These are phyloP conservation scores for Drosophila varians DNA, from an alignment of 1,140 invertebrate species.

Conservation along the genomic window DNA sequence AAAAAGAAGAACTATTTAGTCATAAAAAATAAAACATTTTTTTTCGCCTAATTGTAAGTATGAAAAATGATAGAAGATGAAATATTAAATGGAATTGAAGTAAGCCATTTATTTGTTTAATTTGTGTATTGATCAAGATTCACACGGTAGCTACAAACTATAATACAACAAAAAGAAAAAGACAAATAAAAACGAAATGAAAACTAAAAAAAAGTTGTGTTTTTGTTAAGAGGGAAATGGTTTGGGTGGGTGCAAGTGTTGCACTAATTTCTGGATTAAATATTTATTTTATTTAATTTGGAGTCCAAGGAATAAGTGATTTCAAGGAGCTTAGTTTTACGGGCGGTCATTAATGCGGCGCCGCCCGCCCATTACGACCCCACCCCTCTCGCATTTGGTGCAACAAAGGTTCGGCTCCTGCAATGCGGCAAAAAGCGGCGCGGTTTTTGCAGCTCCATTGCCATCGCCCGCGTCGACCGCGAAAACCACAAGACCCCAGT, in stretches of 20 bases:
- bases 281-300: background rate
- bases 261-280: background rate
- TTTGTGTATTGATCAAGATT: slow-evolving; percentile 7
- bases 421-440: slow-evolving; percentile 79
- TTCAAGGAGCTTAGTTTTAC: slow-evolving; percentile 58
- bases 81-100: slow-evolving; percentile 51
- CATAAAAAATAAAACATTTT: slow-evolving; percentile 11
- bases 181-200: slow-evolving; percentile 15
- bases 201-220: too few relatives aligned
- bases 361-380: background rate
- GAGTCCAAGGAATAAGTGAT: background rate
- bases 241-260: too few relatives aligned
- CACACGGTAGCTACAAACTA: slow-evolving; percentile 4
- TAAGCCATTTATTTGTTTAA: slow-evolving; percentile 27
- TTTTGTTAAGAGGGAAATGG: too few relatives aligned
- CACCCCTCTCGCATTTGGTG: slow-evolving; percentile 27
- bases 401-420: slow-evolving; percentile 73
- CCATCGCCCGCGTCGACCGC: slow-evolving; percentile 58
- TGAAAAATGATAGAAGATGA: slow-evolving; percentile 38
- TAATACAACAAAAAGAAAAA: background rate
- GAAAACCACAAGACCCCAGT: slow-evolving; percentile 47
- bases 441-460: slow-evolving; percentile 68
- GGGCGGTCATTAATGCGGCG: slow-evolving; percentile 73
- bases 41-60: slow-evolving; percentile 51
- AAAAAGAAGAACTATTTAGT: slow-evolving; percentile 22